Evolutionary conservation across 2,888 invertebrate species (phyloP), one percentile per base, ranked within the genome.

Genomic region (Apodemia hepburni): DNA sequence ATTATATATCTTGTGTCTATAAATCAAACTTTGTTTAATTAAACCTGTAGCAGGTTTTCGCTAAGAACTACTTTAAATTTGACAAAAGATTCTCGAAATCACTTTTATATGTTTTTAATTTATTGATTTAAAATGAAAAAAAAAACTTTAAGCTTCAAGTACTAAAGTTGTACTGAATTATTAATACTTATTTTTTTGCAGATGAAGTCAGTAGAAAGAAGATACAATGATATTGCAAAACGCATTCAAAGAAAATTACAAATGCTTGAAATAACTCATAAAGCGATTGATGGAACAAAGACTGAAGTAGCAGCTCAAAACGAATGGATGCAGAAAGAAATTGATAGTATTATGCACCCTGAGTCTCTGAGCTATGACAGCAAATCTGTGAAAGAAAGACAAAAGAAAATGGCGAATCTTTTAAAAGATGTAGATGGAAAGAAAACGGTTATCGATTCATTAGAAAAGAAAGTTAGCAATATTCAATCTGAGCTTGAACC

Each of bases 351-450:
- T 29, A 92, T 94, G 69, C 92, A 94, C 58, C 94, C 95, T 0
- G 93, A 93, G 69, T 93, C 95, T 1, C 87, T 97, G 33, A 96
- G 97, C 1, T 97, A 93, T 75, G 96, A 96, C 71, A 95, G 95
- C 66, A 95, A 95, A 71, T 94, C 94, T 51, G 95, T 95, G 0
- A 97, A 97, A 73, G 95, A 95, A 67, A 92, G 94, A 64, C 94
- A 96, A 59, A 94, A 95, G 74, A 92, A 94, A 71, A 86, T 96
- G 54, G 96, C 96, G 76, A 94, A 94, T 61, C 86, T 97, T 63
- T 86, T 96, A 61, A 97, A 97, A 82, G 98, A 98, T 82, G 94
- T 96, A 1, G 97, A 97, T 73, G 95, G 96, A 9, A 97, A 97
- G 80, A 95, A 96, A 74, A 94, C 96, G 0, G 93, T 96, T 6